Conservation (phyloP, 2,113 vertebrate genomes). For the Lophura nycthemera region DNA sequence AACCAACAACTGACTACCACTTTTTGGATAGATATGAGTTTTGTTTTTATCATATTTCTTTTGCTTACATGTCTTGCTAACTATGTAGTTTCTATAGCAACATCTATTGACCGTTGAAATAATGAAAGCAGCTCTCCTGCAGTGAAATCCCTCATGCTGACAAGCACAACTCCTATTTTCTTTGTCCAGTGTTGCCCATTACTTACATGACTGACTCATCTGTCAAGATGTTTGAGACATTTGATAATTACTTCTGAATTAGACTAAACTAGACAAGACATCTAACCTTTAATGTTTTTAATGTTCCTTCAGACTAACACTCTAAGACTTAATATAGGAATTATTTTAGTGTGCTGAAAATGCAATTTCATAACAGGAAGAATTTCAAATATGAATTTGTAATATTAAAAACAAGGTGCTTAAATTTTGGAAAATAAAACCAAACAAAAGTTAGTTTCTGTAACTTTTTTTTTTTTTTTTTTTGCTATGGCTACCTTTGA, state of each 20-base stretch:
- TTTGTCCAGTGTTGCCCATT: constrained; percentile 70
- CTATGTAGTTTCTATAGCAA: constrained; percentile 85
- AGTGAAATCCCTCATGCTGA: constrained; percentile 79
- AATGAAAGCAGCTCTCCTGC: constrained; percentile 79
- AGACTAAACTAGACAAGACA: constrained; percentile 53
- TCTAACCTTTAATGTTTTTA: neutral
- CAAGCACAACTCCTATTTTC: constrained; percentile 75
- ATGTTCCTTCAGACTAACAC: neutral
- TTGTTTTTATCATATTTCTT: constrained; percentile 72
- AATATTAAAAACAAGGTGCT: constrained; percentile 35
- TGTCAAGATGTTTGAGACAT: constrained; percentile 61
- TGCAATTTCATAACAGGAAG: constrained; percentile 37
- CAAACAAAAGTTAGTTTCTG: neutral
- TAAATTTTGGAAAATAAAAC: neutral
- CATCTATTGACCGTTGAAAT: constrained; percentile 77
- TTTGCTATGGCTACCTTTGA: neutral
- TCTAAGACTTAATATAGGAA: constrained; percentile 24
- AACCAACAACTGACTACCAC: constrained; percentile 42
- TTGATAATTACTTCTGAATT: constrained; percentile 70
- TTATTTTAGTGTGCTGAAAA: constrained; percentile 30
- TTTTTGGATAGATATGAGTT: constrained; percentile 39
- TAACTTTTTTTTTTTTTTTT: neutral
- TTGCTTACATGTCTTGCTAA: constrained; percentile 69
- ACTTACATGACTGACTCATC: constrained; percentile 65
- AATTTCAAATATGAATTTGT: neutral